Base-by-base conservation (phyloP, 2,888 invertebrate species). In the Drosophila subquinaria region DNA sequence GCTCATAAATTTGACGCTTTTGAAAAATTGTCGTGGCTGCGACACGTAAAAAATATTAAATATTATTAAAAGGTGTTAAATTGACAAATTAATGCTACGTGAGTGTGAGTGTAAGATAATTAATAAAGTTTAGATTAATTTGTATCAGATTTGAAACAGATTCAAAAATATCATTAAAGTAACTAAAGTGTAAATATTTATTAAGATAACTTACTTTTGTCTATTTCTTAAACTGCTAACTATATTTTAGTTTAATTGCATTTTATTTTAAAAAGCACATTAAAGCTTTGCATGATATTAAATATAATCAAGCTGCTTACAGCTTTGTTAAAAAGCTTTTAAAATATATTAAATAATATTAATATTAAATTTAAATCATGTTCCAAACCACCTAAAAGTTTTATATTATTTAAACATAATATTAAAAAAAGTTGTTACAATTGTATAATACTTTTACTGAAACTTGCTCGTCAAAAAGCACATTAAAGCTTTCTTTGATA, bases 21-120 rank as follows among this genome's bases (percentile, higher is more conserved):
- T 85, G 82, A 87, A 79, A 84, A 84, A 82, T 88, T 74, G 72
- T 68, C 52, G 5, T n/a, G 42, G 38, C 61, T 35, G 30, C 27
- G 52, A 33, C 33, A 70, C 27, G 68, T 74, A 71, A 63, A 65
- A 55, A 73, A 76, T 82, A 76, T 80, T 68, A 69, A 88, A 88
- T 71, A 73, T 78, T 73, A 81, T 74, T 71, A 68, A 77, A 87
- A 84, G 89, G 82, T 89, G 89, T 84, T 87, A 86, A 89, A 80
- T 71, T 86, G 85, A 86, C 89, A 89, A 86, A 86, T 89, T 79
- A 83, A 82, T 81, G 79, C 75, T 67, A 73, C 71, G 43, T 42
- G 56, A 43, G 27, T 36, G 61, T 47, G 40, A 69, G 62, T 61
- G 36, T 69, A 8, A 30, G 68, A 4, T 8, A 47, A 38, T 47